Percentiles rank a stretch among this genome's conserved stretches.
These are phyloP conservation scores for Larimichthys crocea DNA, from an alignment of 2,113 vertebrate genomes.

Conservation along the genomic window DNA sequence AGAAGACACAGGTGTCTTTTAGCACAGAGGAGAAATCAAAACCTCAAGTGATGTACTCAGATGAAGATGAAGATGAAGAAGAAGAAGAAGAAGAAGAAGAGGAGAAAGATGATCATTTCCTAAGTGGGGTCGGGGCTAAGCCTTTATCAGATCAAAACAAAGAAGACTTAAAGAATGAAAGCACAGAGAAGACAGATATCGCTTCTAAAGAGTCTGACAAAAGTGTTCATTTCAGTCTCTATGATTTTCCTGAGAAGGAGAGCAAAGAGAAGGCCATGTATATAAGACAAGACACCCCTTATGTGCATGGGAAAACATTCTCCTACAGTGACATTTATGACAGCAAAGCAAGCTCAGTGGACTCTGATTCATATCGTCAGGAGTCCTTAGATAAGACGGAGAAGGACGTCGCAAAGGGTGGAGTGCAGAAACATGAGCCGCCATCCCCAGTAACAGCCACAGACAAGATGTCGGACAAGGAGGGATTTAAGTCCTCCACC, in stretches of 20 bases:
- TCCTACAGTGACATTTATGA: slow-evolving; percentile 94
- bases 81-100: slow-evolving; percentile 41
- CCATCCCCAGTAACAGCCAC: not conserved
- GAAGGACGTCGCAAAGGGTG: slow-evolving; percentile 57
- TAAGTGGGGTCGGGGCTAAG: slow-evolving; percentile 49
- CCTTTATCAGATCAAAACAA: slow-evolving; percentile 57
- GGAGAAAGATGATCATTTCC: slow-evolving; percentile 57
- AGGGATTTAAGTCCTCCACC: slow-evolving; percentile 78
- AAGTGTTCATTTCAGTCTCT: slow-evolving; percentile 83
- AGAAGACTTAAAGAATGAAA: slow-evolving; percentile 42
- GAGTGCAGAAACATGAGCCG: slow-evolving; percentile 46
- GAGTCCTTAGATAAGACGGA: slow-evolving; percentile 71
- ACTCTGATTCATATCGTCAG: slow-evolving; percentile 74
- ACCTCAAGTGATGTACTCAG: slow-evolving; percentile 71
- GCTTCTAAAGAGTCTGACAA: slow-evolving; percentile 75
- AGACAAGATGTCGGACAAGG: slow-evolving; percentile 69
- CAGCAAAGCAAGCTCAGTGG: slow-evolving; percentile 82
- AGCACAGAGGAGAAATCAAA: slow-evolving; percentile 60
- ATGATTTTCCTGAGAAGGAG: slow-evolving; percentile 77
- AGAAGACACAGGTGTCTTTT: slow-evolving; percentile 65
- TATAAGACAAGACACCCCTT: slow-evolving; percentile 94
- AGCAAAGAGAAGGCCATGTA: slow-evolving; percentile 77
- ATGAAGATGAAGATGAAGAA: slow-evolving; percentile 63
- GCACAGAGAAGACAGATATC: slow-evolving; percentile 48
- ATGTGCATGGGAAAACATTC: slow-evolving; percentile 93